A percentile compares a stretch with the other conserved stretches of the same genome.
Evolutionary conservation across 2,888 invertebrate genomes (phyloP).

Genomic region (Eilema depressum): DNA sequence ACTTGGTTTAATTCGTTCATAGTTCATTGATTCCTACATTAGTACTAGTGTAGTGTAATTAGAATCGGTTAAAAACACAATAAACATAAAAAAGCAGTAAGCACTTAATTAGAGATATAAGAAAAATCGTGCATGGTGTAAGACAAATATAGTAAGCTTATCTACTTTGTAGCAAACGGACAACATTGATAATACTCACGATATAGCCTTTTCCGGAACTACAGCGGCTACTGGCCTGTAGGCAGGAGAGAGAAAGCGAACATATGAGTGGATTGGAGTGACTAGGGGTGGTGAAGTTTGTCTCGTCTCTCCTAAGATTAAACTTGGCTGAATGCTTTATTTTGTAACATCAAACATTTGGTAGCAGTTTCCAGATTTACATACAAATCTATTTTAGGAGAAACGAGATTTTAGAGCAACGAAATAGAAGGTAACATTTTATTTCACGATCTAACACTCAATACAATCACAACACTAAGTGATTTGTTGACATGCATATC

Average conservation of each 20-base stretch:
- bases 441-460: conserved; percentile 64
- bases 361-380: conserved; percentile 15
- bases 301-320: conserved; percentile 74
- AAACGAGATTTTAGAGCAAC: conserved; percentile 71
- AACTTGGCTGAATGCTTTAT: conserved; percentile 37
- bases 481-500: conserved; percentile 64
- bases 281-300: conserved; percentile 73
- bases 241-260: conserved; percentile 87
- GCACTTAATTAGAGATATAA: conserved; percentile 40
- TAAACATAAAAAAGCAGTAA: conserved; percentile 45
- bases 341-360: conserved; percentile 18
- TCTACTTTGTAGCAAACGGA: conserved; percentile 61
- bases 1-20: conserved; percentile 34
- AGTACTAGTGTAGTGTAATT: conserved; percentile 30
- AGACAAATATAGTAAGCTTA: conserved; percentile 45
- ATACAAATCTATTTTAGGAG: conserved; percentile 49
- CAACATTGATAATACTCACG: conserved; percentile 91
- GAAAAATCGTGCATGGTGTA: conserved; percentile 58
- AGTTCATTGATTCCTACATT: conserved; percentile 38
- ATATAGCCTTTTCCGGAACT: conserved; percentile 98
- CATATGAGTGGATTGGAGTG: conserved; percentile 84
- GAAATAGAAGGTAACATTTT: conserved; percentile 61
- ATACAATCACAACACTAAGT: conserved; percentile 68
- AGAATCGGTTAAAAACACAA: conserved; percentile 17
- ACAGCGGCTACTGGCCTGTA: conserved; percentile 96